Evolutionary conservation across 2,113 vertebrate genomes (phyloP).

Genomic region (Dasypus novemcinctus): DNA sequence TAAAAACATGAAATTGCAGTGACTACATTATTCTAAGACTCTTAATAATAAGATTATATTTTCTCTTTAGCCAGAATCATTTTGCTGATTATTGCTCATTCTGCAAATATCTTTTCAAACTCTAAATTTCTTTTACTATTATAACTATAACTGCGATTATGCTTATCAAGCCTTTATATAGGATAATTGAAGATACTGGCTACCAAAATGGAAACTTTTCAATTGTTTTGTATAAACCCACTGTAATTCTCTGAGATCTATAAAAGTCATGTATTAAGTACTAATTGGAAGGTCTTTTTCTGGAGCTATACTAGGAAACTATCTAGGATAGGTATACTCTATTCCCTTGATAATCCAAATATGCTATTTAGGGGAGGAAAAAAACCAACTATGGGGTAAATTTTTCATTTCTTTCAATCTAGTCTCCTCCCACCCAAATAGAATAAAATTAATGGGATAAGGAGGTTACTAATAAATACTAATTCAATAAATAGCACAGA

Average conservation of each 20-base stretch:
- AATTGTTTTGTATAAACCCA: neutral
- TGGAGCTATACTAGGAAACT: too few species aligned
- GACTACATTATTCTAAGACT: constrained; percentile 38
- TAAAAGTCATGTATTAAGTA: neutral
- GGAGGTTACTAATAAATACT: constrained; percentile 31
- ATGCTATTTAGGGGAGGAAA: constrained; percentile 34
- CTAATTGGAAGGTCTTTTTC: neutral
- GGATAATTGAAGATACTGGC: constrained; percentile 58
- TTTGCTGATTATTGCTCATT: constrained; percentile 55
- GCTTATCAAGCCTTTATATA: neutral
- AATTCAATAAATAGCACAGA: neutral
- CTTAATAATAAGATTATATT: constrained; percentile 46
- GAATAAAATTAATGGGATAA: neutral
- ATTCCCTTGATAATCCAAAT: neutral
- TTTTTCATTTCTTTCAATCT: neutral
- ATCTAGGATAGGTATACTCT: too few species aligned
- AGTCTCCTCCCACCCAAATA: neutral
- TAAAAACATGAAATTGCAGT: constrained; percentile 33
- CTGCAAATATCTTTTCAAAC: constrained; percentile 49
- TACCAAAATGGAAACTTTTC: constrained; percentile 1
- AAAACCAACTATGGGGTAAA: neutral
- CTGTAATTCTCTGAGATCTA: neutral
- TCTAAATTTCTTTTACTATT: constrained; percentile 66
- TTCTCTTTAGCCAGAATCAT: constrained; percentile 41
- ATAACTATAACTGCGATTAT: neutral